phyloP scores from a whole-genome alignment of 2,113 vertebrate species.

The Illadopsis cleaveri region DNA sequence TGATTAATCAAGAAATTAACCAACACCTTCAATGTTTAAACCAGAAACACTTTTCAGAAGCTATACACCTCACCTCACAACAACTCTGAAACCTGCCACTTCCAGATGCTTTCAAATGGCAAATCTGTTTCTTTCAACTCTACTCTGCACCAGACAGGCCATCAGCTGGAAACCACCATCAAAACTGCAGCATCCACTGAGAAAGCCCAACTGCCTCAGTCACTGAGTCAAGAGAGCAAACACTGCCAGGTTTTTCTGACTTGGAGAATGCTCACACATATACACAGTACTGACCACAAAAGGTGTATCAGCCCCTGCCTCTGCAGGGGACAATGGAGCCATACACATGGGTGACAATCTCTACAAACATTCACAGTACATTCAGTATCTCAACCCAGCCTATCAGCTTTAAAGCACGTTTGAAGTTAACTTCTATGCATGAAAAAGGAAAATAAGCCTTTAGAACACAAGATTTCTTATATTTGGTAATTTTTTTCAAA shows the following conservation, averaged over 20 bases:
- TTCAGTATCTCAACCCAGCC: background rate
- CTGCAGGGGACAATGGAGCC: background rate
- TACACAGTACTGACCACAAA: background rate
- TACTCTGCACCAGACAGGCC: background rate
- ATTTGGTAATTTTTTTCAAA: background rate
- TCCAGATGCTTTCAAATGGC: slow-evolving; percentile 1
- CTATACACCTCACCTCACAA: background rate
- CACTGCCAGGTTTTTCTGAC: background rate
- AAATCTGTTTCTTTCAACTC: background rate
- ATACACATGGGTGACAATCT: background rate
- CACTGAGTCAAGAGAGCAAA: background rate
- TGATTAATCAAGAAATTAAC: background rate
- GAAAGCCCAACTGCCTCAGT: background rate
- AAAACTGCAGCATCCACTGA: background rate
- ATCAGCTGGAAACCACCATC: background rate
- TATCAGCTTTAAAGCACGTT: background rate
- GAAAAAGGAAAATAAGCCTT: background rate
- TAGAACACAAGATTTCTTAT: background rate
- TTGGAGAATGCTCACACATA: background rate
- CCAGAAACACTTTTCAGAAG: background rate
- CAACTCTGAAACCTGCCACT: background rate
- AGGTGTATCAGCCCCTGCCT: background rate
- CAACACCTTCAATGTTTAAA: background rate
- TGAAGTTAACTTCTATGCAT: background rate
- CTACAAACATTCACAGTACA: background rate